phyloP scores from a whole-genome alignment of 2,113 vertebrate species.

The Toxotes chatareus region DNA sequence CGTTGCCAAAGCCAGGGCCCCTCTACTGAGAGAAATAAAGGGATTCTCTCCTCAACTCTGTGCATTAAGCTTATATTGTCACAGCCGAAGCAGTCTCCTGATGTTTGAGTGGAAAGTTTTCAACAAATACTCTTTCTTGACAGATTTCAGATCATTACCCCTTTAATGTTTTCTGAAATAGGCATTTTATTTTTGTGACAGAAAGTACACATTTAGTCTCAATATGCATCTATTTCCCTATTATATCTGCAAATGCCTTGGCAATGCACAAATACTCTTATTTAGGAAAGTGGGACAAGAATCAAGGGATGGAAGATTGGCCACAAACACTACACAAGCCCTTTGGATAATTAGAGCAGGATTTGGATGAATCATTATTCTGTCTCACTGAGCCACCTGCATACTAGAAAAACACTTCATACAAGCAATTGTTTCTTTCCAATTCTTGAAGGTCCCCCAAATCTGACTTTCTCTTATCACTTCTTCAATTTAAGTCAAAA shows the following conservation, averaged over 20 bases:
- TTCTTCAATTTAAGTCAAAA: neutral
- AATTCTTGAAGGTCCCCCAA: neutral
- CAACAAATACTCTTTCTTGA: constrained; percentile 3
- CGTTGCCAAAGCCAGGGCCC: constrained; percentile 28
- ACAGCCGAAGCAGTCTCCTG: constrained; percentile 2
- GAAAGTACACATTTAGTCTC: constrained; percentile 9
- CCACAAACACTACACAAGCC: constrained; percentile 54
- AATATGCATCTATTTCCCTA: constrained; percentile 23
- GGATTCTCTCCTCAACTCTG: constrained; percentile 34
- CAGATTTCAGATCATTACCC: constrained; percentile 16
- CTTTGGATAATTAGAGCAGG: constrained; percentile 69
- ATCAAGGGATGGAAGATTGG: constrained; percentile 54
- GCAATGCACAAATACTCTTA: constrained; percentile 34
- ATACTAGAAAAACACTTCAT: constrained; percentile 11
- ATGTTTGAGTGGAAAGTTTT: constrained; percentile 4
- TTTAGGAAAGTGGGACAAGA: constrained; percentile 49
- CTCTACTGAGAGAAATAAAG: constrained; percentile 56
- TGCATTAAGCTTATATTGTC: constrained; percentile 16
- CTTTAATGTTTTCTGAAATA: constrained; percentile 4
- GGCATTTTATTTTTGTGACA: constrained; percentile 13
- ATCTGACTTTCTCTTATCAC: neutral
- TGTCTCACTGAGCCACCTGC: constrained; percentile 52
- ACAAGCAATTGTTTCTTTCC: neutral
- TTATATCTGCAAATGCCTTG: constrained; percentile 46
- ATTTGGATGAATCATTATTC: constrained; percentile 63